Base-by-base conservation (phyloP, 2,113 vertebrate species). In the Pangasianodon hypophthalmus region DNA sequence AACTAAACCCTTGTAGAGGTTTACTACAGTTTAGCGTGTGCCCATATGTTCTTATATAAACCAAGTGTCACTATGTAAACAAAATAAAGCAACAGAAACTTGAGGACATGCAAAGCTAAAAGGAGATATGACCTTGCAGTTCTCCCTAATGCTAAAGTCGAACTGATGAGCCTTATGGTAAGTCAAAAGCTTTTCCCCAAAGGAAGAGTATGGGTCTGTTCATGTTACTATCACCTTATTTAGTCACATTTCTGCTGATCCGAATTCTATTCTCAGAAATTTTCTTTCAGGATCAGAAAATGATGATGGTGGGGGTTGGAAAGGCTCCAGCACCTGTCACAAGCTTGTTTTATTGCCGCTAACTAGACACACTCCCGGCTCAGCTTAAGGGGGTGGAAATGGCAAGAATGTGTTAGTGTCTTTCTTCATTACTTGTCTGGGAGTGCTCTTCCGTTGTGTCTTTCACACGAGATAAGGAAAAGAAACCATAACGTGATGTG, bases 221-320 rank as follows among this genome's bases (percentile, higher is more conserved):
- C 29, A 77, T 88, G 77, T 91, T 93, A 93, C 90, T 84, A 60
- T 92, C 94, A 64, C 93, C 94, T 91, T 95, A 94, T 96, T 95
- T 95, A 94, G 94, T 92, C 92, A 92, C 91, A 87, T 88, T 93
- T 87, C 9, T 92, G 83, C 4, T 89, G 67, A 90, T 92, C 93
- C 88, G 88, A 95, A 92, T 75, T 88, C 69, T 82, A 60, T 75
- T 64, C 75, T 46, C 58, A 77, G 60, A 86, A 32, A 11, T 80
- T 89, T 91, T 92, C 88, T 91, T 93, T 90, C 73, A 92, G 58
- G 54, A 91, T 87, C 73, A 89, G 41, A 77, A 86, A 91, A 91
- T 50, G 52, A 88, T 58, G 50, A 89, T 62, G 21, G 44, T 62
- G 37, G 84, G 91, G 29, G 87, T 90, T 94, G 92, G 86, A 91